These are phyloP conservation scores for Mormyrops attenuatus DNA, from an alignment of 2,797 vertebrate species.

Conservation along the genomic window DNA sequence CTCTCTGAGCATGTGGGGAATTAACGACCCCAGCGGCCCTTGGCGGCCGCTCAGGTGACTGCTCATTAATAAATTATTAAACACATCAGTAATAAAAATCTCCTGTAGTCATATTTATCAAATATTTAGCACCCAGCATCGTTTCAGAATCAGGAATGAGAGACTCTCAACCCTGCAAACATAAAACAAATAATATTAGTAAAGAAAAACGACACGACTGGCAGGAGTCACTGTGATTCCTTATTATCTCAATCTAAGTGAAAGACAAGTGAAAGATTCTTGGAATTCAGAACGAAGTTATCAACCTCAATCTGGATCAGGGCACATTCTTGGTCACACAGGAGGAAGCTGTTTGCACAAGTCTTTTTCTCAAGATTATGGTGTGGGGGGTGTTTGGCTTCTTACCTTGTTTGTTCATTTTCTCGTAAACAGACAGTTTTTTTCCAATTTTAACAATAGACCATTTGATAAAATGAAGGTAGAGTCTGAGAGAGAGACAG, in stretches of 20 bases:
- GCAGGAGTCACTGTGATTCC: not conserved
- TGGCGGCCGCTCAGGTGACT: not conserved
- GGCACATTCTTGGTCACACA: constrained; percentile 33
- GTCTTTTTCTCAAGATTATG: not conserved
- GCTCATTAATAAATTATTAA: constrained; percentile 5
- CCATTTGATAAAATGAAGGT: not conserved
- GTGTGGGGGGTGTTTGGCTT: not conserved
- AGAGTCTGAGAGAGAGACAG: not conserved
- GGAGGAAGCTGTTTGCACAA: constrained; percentile 22
- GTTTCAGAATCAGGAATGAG: not conserved
- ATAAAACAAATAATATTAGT: not conserved
- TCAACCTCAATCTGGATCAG: constrained; percentile 33
- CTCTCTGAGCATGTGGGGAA: not conserved
- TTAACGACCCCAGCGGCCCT: not conserved
- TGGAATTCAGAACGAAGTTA: constrained; percentile 21
- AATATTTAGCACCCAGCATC: not conserved
- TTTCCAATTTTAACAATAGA: not conserved
- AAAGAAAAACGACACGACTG: not conserved
- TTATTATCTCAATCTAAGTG: constrained; percentile 2
- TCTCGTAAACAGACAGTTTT: not conserved
- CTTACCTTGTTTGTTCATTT: not conserved
- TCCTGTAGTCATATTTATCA: not conserved
- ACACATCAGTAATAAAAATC: not conserved
- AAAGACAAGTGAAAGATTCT: constrained; percentile 32
- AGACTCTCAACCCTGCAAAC: not conserved